Base-by-base conservation (phyloP, 2,797 vertebrate genomes). In the Aphelocoma californica region DNA sequence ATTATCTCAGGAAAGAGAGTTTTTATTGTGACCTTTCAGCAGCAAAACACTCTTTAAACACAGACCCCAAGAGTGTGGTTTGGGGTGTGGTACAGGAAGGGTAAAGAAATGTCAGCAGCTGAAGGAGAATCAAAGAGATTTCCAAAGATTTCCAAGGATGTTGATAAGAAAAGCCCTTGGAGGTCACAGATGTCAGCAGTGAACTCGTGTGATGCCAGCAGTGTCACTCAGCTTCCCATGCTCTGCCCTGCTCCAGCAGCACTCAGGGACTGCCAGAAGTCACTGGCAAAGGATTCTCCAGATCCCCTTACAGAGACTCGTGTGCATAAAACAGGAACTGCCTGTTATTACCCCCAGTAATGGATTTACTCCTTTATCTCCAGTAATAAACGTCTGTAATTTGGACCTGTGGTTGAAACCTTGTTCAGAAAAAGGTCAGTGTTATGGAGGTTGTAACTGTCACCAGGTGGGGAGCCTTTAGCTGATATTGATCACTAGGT, bases 61-160 rank as follows among this genome's bases (percentile, higher is more conserved):
- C 0, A 42, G 34, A 25, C 2, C 42, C n/a, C 24, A 15, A 3
- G 0, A 8, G 14, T 3, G 1, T 11, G 51, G 19, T 29, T 84
- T 92, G 23, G 28, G 50, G 26, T 11, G 6, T 0, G 1, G 19
- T 10, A 14, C 12, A n/a, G 50, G 51, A 77, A 80, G 53, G 57
- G 38, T 25, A 82, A n/a, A 45, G 32, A 38, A 60, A 26, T 7
- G 25, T 2, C 62, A 4, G 7, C 5, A 19, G 13, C 1, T 17
- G 61, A 20, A 61, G 20, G 25, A 72, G 32, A 19, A 71, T 13
- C 8, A 45, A 34, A 40, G 58, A 20, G 18, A 40, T 29, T 40
- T 84, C 58, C 40, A 44, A 31, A 20, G 26, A 40, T 29, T 40
- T 84, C 58, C 40, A 44, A 31, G 53, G 29, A 8, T 28, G 10